phyloP scores from a whole-genome alignment of 2,113 vertebrate species.

The Hassar affinis region DNA sequence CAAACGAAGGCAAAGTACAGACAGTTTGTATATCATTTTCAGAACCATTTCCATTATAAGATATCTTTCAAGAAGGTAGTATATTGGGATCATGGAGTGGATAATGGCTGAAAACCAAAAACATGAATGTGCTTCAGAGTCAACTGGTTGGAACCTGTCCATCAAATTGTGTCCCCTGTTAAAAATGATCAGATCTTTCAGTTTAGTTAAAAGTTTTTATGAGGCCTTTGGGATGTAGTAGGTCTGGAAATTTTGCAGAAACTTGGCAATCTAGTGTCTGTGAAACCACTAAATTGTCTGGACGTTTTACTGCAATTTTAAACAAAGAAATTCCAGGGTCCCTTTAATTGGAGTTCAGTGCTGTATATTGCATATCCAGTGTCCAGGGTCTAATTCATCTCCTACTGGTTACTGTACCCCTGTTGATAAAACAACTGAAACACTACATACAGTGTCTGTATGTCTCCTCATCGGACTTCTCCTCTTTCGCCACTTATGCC shows the following conservation, averaged over 20 bases:
- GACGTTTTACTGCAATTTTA: too few relatives aligned
- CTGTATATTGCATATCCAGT: background rate
- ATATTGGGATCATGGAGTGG: background rate
- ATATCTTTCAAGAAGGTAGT: too few relatives aligned
- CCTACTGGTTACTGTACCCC: background rate
- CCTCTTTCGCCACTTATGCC: conserved; percentile 3
- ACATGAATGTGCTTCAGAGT: too few relatives aligned
- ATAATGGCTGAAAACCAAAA: background rate
- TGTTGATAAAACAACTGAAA: background rate
- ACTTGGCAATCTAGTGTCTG: background rate
- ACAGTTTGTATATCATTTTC: too few relatives aligned
- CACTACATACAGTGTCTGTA: background rate
- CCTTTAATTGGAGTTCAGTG: background rate
- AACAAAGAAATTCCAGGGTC: background rate
- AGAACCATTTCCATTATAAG: too few relatives aligned
- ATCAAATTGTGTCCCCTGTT: background rate
- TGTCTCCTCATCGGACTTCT: background rate
- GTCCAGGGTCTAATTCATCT: background rate
- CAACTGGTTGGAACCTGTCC: background rate
- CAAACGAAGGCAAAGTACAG: too few relatives aligned
- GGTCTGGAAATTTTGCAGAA: background rate
- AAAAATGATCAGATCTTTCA: background rate
- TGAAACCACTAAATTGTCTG: too few relatives aligned
- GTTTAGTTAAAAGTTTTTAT: background rate
- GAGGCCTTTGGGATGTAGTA: background rate